Evolutionary conservation across 2,113 vertebrate species (phyloP), one percentile per base, ranked within the genome.

Genomic region (Lamprotornis superbus): DNA sequence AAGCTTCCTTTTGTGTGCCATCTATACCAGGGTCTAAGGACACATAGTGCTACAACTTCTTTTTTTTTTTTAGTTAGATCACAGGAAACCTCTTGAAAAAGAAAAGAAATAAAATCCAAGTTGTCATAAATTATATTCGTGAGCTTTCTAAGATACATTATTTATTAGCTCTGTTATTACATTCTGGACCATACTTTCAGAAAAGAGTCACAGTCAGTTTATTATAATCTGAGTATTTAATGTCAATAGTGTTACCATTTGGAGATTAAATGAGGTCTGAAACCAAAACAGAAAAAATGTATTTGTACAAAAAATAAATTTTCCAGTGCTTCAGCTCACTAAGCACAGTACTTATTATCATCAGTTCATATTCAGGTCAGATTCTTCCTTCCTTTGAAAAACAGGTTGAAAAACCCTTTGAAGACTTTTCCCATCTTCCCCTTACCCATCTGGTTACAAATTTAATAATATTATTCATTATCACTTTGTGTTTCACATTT

Each of bases 1-100:
- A 98, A 92, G 97, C 96, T 98, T 96, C 87, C 96, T 98, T 98
- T 98, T 98, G 97, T 98, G 92, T 87, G 85, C 84, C 94, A 93
- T 95, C 95, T 95, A 93, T 93, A 95, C 93, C 68, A 68, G 87
- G 93, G 91, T 93, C 93, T 94, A 95, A 57, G 57, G 77, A 97
- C 83, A 96, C 96, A 95, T 87, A 96, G 96, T 94, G 84, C 90
- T 89, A 90, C 77, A 78, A 92, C 82, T 73, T 40, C 6, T 86
- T 42, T 25, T 64, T 53, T 93, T 57, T 71, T 80, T 93, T 79
- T 30, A 56, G 42, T 49, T 81, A 87, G 81, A 97, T 97, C 89
- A 93, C 83, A 97, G 92, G 92, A 97, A 97, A 92, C 16, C 10
- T 90, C 83, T 95, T 78, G 94, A 82, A 87, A 90, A 94, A 92